Base-by-base conservation (phyloP, 2,888 invertebrate genomes). In the Xestia rhomboidea region DNA sequence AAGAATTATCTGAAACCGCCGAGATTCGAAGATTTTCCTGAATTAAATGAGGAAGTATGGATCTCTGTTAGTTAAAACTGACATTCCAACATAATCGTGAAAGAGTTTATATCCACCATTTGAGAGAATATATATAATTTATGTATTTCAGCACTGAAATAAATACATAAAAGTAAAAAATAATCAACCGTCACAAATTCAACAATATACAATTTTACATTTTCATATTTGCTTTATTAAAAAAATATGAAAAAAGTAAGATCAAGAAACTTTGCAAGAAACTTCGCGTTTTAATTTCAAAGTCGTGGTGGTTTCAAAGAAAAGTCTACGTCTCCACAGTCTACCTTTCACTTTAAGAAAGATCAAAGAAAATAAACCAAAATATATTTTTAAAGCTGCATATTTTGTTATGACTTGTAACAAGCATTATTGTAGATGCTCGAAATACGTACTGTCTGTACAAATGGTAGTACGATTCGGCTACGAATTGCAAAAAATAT, bases 231-330 rank as follows among this genome's bases (percentile, higher is more conserved):
- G 1, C 41, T 57, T 64, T n/a, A 27, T n/a, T 24, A 41, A 54
- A 41, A 54, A n/a, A 51, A 64, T 21, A 60, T 5, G 1, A 54
- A n/a, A 5, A 77, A 44, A n/a, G 6, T 72, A 30, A 57, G 8
- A 71, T 38, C 62, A 62, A 81, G 27, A 49, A 76, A 38, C 30
- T 78, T 63, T 34, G 30, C 24, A n/a, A 72, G 30, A 34, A 80
- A 60, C 30, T 66, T 66, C 2, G 21, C 8, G 51, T 73, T 76
- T 81, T 79, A 76, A 76, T 68, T 76, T 51, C 27, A 72, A 73
- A 81, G 54, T 49, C 27, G 27, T 15, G 60, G 27, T 15, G 60
- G 38, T 34, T 13, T 68, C 64, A 76, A 82, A 76, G 44, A n/a
- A 44, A 82, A 66, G 30, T 51, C 11, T 76, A 51, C 57, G 21